Evolutionary conservation across 2,888 invertebrate species (phyloP), one percentile per base, ranked within the genome.

Genomic region (Stenchaetothrips biformis): DNA sequence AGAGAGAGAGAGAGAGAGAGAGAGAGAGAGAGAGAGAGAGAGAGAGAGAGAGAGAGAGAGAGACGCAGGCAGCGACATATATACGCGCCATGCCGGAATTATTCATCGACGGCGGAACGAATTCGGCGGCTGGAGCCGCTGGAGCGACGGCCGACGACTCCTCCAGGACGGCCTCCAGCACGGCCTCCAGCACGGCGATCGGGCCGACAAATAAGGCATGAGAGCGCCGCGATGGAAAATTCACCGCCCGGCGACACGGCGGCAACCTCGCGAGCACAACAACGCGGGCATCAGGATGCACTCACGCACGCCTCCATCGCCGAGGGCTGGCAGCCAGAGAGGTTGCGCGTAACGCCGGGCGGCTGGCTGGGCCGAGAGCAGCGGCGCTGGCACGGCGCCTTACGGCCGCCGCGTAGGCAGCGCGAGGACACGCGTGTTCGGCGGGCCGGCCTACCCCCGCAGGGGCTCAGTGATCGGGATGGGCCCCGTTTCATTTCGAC

Each of bases 341-440:
- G 37, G 37, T 37, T 1, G 37, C 37, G 37, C 37, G 37, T 37
- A 37, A 37, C 37, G 37, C 37, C 37, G 37, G 37, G 37, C 37
- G 37, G 37, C 37, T 37, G 37, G n/a, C n/a, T n/a, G n/a, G n/a
- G n/a, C n/a, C n/a, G n/a, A n/a, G n/a, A n/a, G n/a, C n/a, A n/a
- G n/a, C n/a, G n/a, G 21, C 62, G 62, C 21, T 9, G 67, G n/a
- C 67, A 74, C 67, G 67, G 67, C 67, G 67, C 67, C 67, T 74
- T 21, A 74, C 67, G 1, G 7, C n/a, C 8, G 4, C 25, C 67
- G 67, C 21, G 25, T 74, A 74, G 67, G 67, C 67, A 74, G 25
- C 67, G 7, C 67, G 67, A 21, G 7, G 7, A 25, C 67, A 74
- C 21, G 21, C 25, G 21, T 9, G 67, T 2, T 11, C 25, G 67